phyloP scores from a whole-genome alignment of 92 coral and sea anemone genomes.

The Palythoa grandis region DNA sequence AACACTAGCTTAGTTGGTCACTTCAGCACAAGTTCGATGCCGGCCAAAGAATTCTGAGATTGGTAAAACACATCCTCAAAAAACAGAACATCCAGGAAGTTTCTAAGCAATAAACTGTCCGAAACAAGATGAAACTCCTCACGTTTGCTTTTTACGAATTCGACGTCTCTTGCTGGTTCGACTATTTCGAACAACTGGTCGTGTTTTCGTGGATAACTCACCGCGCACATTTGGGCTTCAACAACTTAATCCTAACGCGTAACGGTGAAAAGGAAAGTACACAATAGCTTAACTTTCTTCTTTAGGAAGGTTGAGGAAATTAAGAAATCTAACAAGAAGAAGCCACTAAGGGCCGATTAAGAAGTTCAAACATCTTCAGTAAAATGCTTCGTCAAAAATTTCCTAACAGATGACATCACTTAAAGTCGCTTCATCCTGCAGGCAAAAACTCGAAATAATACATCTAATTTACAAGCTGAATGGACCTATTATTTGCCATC shows the following conservation, averaged over 20 bases:
- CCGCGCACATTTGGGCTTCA: background rate
- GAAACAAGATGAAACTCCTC: background rate
- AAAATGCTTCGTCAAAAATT: no score
- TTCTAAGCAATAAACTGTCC: background rate
- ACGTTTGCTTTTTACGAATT: background rate
- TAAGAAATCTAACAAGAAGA: conserved; percentile 9
- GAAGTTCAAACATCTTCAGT: no score
- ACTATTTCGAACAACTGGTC: background rate
- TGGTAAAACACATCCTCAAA: background rate
- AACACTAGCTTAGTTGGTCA: no score
- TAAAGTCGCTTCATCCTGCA: background rate
- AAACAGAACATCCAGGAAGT: background rate
- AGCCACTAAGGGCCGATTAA: background rate
- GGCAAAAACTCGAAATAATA: background rate
- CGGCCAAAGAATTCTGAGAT: background rate
- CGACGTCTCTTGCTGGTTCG: background rate
- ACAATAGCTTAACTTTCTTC: no score
- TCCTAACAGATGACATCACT: background rate
- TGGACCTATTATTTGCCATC: background rate
- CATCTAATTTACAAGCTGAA: background rate
- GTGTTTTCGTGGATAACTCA: background rate
- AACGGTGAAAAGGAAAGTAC: background rate
- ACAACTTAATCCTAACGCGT: background rate
- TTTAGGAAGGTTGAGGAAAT: background rate
- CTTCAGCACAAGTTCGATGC: background rate